Conservation (phyloP, 1,140 invertebrate species). For the Drosophila athabasca region DNA sequence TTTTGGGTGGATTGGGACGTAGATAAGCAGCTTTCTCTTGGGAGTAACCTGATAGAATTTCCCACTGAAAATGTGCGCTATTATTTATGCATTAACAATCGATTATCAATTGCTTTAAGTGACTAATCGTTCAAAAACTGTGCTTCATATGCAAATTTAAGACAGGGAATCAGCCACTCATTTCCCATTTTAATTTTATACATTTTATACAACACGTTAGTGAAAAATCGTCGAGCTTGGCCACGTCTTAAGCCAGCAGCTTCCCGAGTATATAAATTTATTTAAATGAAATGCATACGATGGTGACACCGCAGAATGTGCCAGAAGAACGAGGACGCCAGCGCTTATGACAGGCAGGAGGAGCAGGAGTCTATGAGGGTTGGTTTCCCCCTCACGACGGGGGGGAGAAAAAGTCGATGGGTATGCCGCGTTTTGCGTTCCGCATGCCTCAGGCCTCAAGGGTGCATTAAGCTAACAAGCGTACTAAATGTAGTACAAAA, state of each 20-base stretch:
- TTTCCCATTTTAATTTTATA: conserved; percentile 19
- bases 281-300: conserved; percentile 46
- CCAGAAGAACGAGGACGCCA: conserved; percentile 19
- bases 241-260: conserved; percentile 13
- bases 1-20: too few relatives aligned
- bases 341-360: neutral
- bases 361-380: too few relatives aligned
- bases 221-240: conserved; percentile 21
- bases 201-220: conserved; percentile 29
- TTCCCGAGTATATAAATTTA: conserved; percentile 40
- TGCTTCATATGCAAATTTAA: conserved; percentile 36
- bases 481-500: conserved; percentile 74
- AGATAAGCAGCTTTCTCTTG: neutral
- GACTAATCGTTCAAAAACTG: neutral
- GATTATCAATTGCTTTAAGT: conserved; percentile 23
- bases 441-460: conserved; percentile 41
- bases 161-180: conserved; percentile 21
- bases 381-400: neutral
- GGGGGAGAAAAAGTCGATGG: too few relatives aligned
- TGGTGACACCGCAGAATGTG: conserved; percentile 1
- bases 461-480: conserved; percentile 78
- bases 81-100: conserved; percentile 27
- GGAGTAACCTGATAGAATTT: conserved; percentile 16
- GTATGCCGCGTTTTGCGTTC: conserved; percentile 4
- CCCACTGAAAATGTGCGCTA: conserved; percentile 1